phyloP scores from a whole-genome alignment of 2,113 vertebrate species.

The Neopipo cinnamomea region DNA sequence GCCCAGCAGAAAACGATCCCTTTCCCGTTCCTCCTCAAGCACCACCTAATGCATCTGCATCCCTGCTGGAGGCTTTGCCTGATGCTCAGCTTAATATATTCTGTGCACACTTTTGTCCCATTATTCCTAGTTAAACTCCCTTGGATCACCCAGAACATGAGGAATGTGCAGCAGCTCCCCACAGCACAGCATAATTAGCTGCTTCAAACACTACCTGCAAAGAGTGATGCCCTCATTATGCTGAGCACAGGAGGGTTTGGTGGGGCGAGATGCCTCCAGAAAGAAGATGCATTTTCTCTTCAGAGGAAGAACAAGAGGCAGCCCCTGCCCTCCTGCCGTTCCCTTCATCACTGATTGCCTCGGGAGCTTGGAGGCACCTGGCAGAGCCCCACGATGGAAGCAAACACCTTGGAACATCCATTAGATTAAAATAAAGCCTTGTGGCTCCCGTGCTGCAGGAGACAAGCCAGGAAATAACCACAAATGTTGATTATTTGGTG shows the following conservation, averaged over 20 bases:
- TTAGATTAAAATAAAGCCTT: neutral
- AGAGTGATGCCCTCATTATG: conserved; percentile 59
- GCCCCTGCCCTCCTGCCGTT: neutral
- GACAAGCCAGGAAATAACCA: neutral
- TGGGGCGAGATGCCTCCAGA: neutral
- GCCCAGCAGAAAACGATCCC: neutral
- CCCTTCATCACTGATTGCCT: neutral
- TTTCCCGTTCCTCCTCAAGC: neutral
- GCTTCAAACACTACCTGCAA: conserved; percentile 39
- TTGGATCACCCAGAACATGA: conserved; percentile 39
- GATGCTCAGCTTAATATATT: conserved; percentile 2
- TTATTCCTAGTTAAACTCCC: conserved; percentile 43
- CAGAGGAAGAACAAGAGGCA: neutral
- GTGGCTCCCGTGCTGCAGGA: neutral
- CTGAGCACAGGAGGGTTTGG: neutral
- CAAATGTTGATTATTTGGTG: neutral
- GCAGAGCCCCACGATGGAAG: conserved; percentile 3
- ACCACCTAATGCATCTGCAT: neutral
- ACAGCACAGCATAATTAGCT: conserved; percentile 49
- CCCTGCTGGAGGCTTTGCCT: neutral
- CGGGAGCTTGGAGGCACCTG: neutral
- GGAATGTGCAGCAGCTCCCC: conserved; percentile 38
- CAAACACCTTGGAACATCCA: neutral
- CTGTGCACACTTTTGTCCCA: conserved; percentile 14
- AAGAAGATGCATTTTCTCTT: conserved; percentile 11